A percentile compares a stretch with the other conserved stretches of the same genome.
Evolutionary conservation across 2,113 vertebrate genomes (phyloP).

Genomic region (Spheniscus mendiculus): DNA sequence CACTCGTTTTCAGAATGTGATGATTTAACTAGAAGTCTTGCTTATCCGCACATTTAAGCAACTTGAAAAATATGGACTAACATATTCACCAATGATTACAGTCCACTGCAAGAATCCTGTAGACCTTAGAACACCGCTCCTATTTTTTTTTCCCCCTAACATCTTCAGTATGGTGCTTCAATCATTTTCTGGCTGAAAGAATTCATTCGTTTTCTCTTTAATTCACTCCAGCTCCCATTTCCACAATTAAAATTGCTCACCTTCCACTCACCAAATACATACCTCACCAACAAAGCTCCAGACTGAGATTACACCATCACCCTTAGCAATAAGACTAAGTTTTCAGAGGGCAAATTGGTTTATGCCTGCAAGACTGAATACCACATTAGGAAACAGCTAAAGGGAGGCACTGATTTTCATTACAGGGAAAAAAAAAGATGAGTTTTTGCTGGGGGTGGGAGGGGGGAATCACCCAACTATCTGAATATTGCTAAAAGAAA

Average conservation of each 20-base stretch:
- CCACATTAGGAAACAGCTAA: neutral
- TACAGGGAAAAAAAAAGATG: neutral
- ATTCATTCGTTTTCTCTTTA: neutral
- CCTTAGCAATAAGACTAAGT: neutral
- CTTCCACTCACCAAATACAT: neutral
- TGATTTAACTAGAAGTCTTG: neutral
- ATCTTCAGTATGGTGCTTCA: neutral
- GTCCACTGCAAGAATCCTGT: neutral
- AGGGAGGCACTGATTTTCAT: neutral
- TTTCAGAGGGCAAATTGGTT: neutral
- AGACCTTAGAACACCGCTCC: neutral
- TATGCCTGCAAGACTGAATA: neutral
- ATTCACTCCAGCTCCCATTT: neutral
- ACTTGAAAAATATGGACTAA: neutral
- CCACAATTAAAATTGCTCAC: neutral
- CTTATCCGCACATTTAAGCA: neutral
- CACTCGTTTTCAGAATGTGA: neutral
- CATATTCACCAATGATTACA: neutral
- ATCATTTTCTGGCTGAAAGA: neutral
- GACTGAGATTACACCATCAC: neutral
- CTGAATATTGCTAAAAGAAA: neutral
- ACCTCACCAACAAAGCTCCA: neutral
- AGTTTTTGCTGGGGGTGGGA: neutral
- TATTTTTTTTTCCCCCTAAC: neutral
- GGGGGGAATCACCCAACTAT: neutral